Conservation (phyloP, 2,797 vertebrate species). For the Rhabdophis nuchalis region DNA sequence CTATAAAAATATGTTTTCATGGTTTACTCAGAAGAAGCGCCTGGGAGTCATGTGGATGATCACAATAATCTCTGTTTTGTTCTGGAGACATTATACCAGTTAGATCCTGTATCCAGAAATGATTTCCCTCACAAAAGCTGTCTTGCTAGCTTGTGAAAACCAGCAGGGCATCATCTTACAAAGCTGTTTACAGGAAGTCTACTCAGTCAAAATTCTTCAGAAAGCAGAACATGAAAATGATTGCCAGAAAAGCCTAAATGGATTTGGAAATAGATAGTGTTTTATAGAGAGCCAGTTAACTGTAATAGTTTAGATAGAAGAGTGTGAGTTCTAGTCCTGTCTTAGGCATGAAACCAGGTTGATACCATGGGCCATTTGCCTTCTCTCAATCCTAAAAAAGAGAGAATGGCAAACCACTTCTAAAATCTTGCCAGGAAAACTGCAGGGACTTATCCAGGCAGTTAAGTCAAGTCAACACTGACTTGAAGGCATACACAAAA, state of each 20-base stretch:
- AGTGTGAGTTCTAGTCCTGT: neutral
- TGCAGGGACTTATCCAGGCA: neutral
- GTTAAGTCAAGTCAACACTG: neutral
- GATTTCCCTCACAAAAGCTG: neutral
- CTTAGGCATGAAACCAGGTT: neutral
- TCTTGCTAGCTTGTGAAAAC: neutral
- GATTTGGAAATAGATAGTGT: neutral
- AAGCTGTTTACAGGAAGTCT: neutral
- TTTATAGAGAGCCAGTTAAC: neutral
- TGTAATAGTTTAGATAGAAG: neutral
- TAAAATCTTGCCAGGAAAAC: neutral
- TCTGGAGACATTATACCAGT: neutral
- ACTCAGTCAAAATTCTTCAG: neutral
- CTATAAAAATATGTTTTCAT: neutral
- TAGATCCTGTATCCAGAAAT: neutral
- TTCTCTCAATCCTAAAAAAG: neutral
- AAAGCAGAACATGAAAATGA: neutral
- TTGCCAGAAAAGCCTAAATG: neutral
- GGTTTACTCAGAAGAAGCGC: neutral
- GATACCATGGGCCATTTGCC: neutral
- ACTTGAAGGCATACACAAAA: neutral
- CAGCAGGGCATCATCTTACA: neutral
- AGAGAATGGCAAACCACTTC: neutral
- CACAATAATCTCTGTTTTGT: neutral
- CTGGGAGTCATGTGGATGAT: neutral